A percentile compares a stretch with the other conserved stretches of the same genome.
Evolutionary conservation across 1,140 invertebrate genomes (phyloP).

Genomic region (Micrasema minimum): DNA sequence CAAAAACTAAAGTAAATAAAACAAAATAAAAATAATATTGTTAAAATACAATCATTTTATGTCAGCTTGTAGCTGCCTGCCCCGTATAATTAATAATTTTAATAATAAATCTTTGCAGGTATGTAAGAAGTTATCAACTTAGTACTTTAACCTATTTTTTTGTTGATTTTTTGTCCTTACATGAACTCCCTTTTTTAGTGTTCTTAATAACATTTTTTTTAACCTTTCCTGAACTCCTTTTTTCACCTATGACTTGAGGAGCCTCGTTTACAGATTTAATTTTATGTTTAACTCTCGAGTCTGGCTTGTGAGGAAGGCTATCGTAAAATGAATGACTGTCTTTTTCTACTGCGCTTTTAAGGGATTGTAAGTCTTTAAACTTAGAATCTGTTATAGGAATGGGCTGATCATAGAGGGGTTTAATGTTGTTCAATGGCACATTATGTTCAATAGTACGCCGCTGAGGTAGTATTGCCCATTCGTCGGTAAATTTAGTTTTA

Average conservation of each 20-base stretch:
- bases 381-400: too few relatives aligned
- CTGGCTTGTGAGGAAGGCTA: conserved; percentile 10
- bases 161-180: not conserved
- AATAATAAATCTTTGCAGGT: not conserved
- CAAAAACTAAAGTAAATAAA: not conserved
- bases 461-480: conserved; percentile 17
- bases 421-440: conserved; percentile 1
- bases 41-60: not conserved
- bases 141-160: not conserved
- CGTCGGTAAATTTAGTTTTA: conserved; percentile 9
- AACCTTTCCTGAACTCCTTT: not conserved
- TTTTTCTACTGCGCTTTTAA: conserved; percentile 15
- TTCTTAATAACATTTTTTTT: too few relatives aligned
- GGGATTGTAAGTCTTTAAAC: not conserved
- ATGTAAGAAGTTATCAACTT: too few relatives aligned
- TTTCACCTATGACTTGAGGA: conserved; percentile 9
- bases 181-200: not conserved
- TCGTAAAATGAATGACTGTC: conserved; percentile 6
- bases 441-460: conserved; percentile 1
- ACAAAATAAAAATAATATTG: not conserved
- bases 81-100: too few relatives aligned
- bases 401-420: conserved; percentile 8
- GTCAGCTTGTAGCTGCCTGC: too few relatives aligned
- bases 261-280: conserved; percentile 1
- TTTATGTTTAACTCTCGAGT: conserved; percentile 13